Base-by-base conservation (phyloP, 1,140 invertebrate species). In the Melipona quadrifasciata region DNA sequence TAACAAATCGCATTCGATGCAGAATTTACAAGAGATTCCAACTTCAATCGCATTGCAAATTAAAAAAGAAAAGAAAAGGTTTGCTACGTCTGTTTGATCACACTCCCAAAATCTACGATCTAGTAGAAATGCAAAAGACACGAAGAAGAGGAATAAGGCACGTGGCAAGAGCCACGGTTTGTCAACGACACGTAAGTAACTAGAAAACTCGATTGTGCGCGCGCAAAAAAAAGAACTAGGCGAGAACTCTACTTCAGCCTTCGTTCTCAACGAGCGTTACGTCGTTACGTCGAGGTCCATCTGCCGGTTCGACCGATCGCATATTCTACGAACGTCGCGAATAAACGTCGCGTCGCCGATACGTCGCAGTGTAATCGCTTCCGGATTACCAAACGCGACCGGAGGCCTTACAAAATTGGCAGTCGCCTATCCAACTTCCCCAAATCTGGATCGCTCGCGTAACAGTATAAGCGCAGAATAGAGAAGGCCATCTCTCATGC, bases 381-480 rank as follows among this genome's bases (percentile, higher is more conserved):
- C 89, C 89, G 86, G 87, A 88, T 85, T 83, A 88, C 84, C 90
- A 89, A 90, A 89, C 84, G 89, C 76, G 91, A 87, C 27, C 16
- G 34, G 67, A 39, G 65, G 57, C 70, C 53, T 74, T 86, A 82
- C 89, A 88, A 89, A 90, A 90, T 91, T 89, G 89, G 88, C 61
- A 83, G 84, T 82, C 68, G 79, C 86, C 86, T 86, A 82, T 73
- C 72, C 80, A 65, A 83, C 80, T 90, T 74, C 74, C 77, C 70
- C 75, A 82, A 89, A 89, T 89, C 87, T 90, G 67, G 85, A 90
- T 51, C 87, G 83, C 57, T 34, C 70, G 67, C 70, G 73, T 87
- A 90, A 86, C 88, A 86, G 84, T 79, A 47, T 47, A 86, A 85
- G 76, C 51, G 61, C 65, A 47, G 75, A 79, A 47, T 27, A 71